Percentiles rank a stretch among this genome's conserved stretches.
Evolutionary conservation across 1,140 invertebrate species (phyloP).

Genomic region (Tetranychus cinnabarinus): DNA sequence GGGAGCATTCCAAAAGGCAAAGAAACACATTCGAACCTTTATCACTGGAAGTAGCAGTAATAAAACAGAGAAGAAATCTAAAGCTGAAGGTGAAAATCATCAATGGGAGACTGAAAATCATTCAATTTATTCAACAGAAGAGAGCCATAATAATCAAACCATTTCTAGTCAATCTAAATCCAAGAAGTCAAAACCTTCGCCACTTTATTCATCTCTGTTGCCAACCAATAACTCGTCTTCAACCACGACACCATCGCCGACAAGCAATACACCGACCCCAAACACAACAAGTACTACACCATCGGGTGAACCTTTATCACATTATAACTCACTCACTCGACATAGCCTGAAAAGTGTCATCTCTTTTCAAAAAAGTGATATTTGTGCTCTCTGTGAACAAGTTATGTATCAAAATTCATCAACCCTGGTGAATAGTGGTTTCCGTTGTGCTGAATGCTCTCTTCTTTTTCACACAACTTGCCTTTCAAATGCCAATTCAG

Average conservation of each 20-base stretch:
- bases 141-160: background rate
- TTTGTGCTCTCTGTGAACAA: constrained; percentile 44
- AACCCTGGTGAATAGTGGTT: constrained; percentile 23
- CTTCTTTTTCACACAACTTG: constrained; percentile 64
- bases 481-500: constrained; percentile 12
- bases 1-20: constrained; percentile 16
- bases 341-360: constrained; percentile 15
- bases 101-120: no score
- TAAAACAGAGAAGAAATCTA: background rate
- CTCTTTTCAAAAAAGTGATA: constrained; percentile 35
- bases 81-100: background rate
- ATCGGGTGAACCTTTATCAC: background rate
- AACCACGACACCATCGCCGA: no score
- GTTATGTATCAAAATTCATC: constrained; percentile 37
- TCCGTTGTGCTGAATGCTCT: constrained; percentile 56
- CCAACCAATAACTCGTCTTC: background rate
- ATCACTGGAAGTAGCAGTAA: constrained; percentile 9
- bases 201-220: background rate
- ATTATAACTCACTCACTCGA: constrained; percentile 10
- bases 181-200: background rate
- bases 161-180: constrained; percentile 1
- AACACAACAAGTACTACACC: constrained; percentile 6
- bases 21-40: constrained; percentile 21
- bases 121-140: background rate
- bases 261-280: no score